Evolutionary conservation across 2,797 vertebrate genomes (phyloP), one percentile per base, ranked within the genome.

Genomic region (Rhyacichthys aspro): DNA sequence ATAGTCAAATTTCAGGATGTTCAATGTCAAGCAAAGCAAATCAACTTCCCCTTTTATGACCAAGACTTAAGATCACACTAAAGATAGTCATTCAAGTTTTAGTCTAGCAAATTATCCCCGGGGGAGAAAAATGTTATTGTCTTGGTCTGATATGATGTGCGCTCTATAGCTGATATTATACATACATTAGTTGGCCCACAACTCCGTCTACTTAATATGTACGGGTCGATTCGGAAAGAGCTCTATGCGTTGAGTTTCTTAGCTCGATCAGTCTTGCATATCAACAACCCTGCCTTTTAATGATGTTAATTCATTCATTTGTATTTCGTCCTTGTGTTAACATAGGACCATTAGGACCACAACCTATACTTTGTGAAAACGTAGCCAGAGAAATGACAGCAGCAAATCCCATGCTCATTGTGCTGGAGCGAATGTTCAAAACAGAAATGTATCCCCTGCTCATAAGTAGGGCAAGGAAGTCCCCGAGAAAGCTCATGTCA

Each of bases 391-490:
- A 58, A 4, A 32, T 76, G 42, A 68, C 57, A 59, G 16, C 12
- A 15, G 32, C 16, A 48, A 67, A 73, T 59, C 9, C 37, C 41
- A 23, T n/a, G 17, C 63, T 55, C 48, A 19, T 57, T 68, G 52
- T 47, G 43, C 69, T 50, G 14, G 34, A 66, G 55, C 41, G 47
- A 41, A 16, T 56, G 66, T 74, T 81, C 59, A 76, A 67, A 80
- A 72, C 74, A 84, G 66, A 82, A 69, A 76, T 72, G 43, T 61
- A 73, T 83, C 74, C 70, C 43, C 38, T 62, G 45, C 69, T 81
- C 72, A 76, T 66, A 81, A 86, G 81, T 85, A 81, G 83, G 77
- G 73, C 82, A 84, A 79, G 75, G 83, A 82, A 79, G 83, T 87
- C 86, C 81, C 80, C 59, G 76, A 80, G 75, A 89, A 83, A 84